These are phyloP conservation scores for Lophius americanus DNA, from an alignment of 2,797 vertebrate species.

Conservation along the genomic window DNA sequence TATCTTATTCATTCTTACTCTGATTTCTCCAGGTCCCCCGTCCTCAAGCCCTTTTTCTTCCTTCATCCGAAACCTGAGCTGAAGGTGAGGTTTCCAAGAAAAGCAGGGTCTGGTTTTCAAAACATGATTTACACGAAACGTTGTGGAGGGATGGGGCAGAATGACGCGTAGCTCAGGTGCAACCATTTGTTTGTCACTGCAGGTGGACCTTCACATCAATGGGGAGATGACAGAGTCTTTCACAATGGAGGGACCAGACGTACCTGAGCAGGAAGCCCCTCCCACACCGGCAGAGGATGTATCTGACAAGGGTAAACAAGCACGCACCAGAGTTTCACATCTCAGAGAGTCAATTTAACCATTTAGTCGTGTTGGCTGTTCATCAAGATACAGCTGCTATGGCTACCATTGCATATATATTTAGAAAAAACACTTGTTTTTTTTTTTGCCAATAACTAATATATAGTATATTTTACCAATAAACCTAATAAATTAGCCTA, in stretches of 20 bases:
- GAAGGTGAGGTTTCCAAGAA: conserved; percentile 72
- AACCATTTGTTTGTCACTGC: conserved; percentile 22
- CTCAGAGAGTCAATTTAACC: background rate
- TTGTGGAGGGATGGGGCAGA: too few relatives aligned
- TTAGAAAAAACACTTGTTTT: too few relatives aligned
- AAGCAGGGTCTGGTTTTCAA: too few relatives aligned
- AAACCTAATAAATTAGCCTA: too few relatives aligned
- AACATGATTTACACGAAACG: too few relatives aligned
- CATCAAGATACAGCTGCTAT: too few relatives aligned
- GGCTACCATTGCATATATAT: too few relatives aligned
- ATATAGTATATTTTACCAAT: too few relatives aligned
- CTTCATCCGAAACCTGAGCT: conserved; percentile 83
- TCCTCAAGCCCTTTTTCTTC: conserved; percentile 90
- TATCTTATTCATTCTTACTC: background rate
- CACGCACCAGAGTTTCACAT: too few relatives aligned
- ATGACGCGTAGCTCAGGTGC: too few relatives aligned
- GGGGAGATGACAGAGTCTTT: conserved; percentile 80
- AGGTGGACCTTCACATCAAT: conserved; percentile 82
- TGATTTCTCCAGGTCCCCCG: conserved; percentile 78
- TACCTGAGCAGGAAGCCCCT: conserved; percentile 60
- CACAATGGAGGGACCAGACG: conserved; percentile 69
- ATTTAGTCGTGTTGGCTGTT: background rate
- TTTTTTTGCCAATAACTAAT: too few relatives aligned
- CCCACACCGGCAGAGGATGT: conserved; percentile 47
- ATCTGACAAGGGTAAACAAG: conserved; percentile 72